Evolutionary conservation across 2,797 vertebrate species (phyloP).

Genomic region (Chelon auratus): DNA sequence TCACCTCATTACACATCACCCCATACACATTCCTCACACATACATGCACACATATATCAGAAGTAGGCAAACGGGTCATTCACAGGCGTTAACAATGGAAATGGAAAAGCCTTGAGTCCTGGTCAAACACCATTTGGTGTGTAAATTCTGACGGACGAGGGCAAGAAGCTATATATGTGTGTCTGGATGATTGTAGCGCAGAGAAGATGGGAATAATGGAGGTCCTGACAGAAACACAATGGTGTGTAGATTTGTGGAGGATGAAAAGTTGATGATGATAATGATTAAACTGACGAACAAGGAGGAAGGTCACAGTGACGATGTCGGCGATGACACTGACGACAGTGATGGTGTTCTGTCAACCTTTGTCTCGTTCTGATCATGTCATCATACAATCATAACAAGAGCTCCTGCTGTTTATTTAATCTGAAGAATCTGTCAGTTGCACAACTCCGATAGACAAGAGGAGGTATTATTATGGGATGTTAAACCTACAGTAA

Average conservation of each 20-base stretch:
- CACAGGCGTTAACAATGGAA: constrained; percentile 53
- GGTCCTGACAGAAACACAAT: not conserved
- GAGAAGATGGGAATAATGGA: constrained; percentile 16
- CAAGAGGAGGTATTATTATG: not conserved
- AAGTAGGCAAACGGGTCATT: constrained; percentile 37
- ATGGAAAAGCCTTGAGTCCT: constrained; percentile 58
- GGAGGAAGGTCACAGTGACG: constrained; percentile 59
- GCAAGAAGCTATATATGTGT: constrained; percentile 37
- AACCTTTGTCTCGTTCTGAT: constrained; percentile 38
- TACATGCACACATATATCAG: constrained; percentile 5
- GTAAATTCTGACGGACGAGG: constrained; percentile 59
- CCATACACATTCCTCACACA: not conserved
- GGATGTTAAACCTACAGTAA: not conserved
- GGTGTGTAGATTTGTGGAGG: constrained; percentile 11
- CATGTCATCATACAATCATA: constrained; percentile 30
- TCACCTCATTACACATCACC: constrained; percentile 67
- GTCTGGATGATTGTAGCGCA: constrained; percentile 23
- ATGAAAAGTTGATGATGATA: constrained; percentile 33
- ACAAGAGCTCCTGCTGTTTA: constrained; percentile 28
- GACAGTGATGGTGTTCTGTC: constrained; percentile 51
- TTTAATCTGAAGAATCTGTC: constrained; percentile 25
- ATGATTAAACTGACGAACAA: constrained; percentile 43
- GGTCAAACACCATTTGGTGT: constrained; percentile 60
- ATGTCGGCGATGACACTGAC: constrained; percentile 36
- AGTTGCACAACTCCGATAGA: constrained; percentile 9